Evolutionary conservation across 1,140 invertebrate species (phyloP).

Genomic region (Philotrypesis tridentata): DNA sequence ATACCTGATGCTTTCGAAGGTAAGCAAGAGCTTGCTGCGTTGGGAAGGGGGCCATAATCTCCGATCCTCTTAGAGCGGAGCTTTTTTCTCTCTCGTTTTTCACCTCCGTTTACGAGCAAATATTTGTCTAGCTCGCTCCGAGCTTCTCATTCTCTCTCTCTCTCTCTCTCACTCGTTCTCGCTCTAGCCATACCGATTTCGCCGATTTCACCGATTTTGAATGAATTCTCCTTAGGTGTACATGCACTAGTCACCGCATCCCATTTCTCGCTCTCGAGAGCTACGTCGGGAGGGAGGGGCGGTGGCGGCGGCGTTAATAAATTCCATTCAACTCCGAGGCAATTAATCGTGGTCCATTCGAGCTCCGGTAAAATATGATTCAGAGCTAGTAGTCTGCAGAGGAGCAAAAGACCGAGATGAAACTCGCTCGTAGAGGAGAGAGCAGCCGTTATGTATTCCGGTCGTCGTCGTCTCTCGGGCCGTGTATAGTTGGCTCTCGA

Average conservation of each 20-base stretch:
- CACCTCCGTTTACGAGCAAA: conserved; percentile 1
- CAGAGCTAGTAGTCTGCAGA: neutral
- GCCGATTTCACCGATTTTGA: too few relatives aligned
- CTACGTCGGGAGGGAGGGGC: too few relatives aligned
- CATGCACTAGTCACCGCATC: too few relatives aligned
- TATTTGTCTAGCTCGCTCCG: neutral
- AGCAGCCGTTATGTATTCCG: conserved; percentile 36
- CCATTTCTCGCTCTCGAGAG: too few relatives aligned
- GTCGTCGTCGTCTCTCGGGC: conserved; percentile 19
- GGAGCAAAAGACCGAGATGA: conserved; percentile 1
- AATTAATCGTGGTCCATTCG: conserved; percentile 48
- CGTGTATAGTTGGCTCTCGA: conserved; percentile 22
- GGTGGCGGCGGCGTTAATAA: conserved; percentile 33
- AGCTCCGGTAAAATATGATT: conserved; percentile 46
- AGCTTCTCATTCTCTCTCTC: neutral
- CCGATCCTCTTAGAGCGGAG: neutral
- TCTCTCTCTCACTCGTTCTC: too few relatives aligned
- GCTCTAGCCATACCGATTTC: too few relatives aligned
- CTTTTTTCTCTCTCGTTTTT: neutral
- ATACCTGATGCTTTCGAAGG: too few relatives aligned
- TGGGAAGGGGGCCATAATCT: too few relatives aligned
- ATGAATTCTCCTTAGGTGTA: too few relatives aligned
- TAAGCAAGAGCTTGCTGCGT: too few relatives aligned
- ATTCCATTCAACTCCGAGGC: conserved; percentile 46
- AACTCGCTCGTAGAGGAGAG: neutral